phyloP scores from a whole-genome alignment of 2,113 vertebrate genomes.

The Podarcis raffonei region DNA sequence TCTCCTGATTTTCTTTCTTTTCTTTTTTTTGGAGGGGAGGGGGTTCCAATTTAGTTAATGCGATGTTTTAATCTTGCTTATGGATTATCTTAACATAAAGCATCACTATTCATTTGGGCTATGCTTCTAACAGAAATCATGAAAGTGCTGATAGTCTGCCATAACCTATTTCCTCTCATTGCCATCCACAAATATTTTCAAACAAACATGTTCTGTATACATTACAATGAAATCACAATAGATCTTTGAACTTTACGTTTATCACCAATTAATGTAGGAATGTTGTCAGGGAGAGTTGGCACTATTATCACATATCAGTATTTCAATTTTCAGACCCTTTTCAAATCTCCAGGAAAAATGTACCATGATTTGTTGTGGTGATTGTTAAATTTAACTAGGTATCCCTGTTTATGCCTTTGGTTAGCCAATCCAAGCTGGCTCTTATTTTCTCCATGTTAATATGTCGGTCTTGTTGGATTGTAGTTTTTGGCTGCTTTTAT shows the following conservation, averaged over 20 bases:
- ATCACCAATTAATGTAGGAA: constrained; percentile 1
- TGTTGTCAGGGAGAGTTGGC: neutral
- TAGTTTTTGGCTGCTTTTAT: neutral
- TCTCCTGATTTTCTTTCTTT: neutral
- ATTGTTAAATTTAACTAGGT: constrained; percentile 12
- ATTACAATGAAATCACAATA: constrained; percentile 8
- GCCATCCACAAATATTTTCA: constrained; percentile 23
- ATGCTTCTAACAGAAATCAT: constrained; percentile 34
- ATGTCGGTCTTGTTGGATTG: neutral
- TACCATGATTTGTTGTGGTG: neutral
- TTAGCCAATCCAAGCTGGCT: neutral
- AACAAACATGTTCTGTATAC: neutral
- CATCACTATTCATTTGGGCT: constrained; percentile 26
- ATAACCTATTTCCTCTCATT: constrained; percentile 6
- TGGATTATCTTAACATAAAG: neutral
- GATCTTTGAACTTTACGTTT: constrained; percentile 9
- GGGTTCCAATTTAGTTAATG: constrained; percentile 31
- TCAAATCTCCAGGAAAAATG: constrained; percentile 7
- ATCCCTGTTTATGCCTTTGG: constrained; percentile 1
- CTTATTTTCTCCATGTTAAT: constrained; percentile 9
- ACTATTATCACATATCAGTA: constrained; percentile 10
- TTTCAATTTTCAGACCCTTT: constrained; percentile 23
- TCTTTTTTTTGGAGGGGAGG: neutral
- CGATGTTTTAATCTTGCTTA: constrained; percentile 22
- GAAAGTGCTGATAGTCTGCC: constrained; percentile 44